These are phyloP conservation scores for Callosobruchus maculatus DNA, from an alignment of 2,888 invertebrate genomes.

Conservation along the genomic window DNA sequence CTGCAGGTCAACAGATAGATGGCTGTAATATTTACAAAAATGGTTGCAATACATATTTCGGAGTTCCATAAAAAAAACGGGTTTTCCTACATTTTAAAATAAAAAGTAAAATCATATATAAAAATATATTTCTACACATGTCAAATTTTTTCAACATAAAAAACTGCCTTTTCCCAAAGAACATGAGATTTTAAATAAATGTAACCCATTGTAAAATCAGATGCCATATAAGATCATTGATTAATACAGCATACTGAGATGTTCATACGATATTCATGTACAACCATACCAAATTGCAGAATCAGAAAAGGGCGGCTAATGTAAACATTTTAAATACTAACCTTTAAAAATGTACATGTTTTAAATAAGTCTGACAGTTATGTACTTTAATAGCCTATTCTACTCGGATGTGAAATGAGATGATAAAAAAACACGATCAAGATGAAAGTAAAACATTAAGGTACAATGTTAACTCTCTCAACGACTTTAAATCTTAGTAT, in stretches of 20 bases:
- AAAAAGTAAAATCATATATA: constrained; percentile 20
- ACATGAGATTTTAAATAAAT: constrained; percentile 11
- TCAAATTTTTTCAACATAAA: constrained; percentile 21
- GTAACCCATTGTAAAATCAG: constrained; percentile 10
- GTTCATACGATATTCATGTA: not conserved
- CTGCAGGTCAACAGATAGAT: not conserved
- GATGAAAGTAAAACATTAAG: constrained; percentile 9
- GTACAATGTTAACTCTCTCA: constrained; percentile 12
- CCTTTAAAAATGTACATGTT: constrained; percentile 16
- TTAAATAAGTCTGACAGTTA: constrained; percentile 6
- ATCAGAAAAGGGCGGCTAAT: constrained; percentile 24
- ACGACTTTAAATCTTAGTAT: constrained; percentile 21
- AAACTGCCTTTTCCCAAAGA: constrained; percentile 13
- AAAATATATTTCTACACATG: constrained; percentile 25
- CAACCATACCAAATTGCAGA: constrained; percentile 17
- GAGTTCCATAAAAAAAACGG: not conserved
- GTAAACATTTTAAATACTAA: constrained; percentile 30
- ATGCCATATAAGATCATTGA: not conserved
- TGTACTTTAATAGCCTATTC: constrained; percentile 18
- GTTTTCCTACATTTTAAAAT: constrained; percentile 2
- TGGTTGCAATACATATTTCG: not conserved
- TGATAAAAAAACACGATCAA: constrained; percentile 12
- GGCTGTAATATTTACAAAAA: not conserved
- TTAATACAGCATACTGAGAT: not conserved
- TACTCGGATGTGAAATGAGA: constrained; percentile 8